Evolutionary conservation across 2,113 vertebrate genomes (phyloP), one percentile per base, ranked within the genome.

Genomic region (Strix uralensis): DNA sequence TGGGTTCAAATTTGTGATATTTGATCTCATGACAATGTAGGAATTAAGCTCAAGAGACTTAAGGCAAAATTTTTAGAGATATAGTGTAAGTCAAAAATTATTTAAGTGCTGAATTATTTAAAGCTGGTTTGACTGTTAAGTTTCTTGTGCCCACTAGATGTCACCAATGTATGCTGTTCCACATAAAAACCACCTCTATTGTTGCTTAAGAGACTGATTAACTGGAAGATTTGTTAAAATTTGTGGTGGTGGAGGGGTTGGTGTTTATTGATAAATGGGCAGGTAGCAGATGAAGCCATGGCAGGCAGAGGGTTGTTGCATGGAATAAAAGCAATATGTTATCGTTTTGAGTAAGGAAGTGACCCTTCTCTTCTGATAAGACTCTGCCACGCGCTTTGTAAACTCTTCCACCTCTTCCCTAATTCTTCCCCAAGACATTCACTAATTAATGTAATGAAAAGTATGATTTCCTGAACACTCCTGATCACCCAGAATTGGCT

Each of bases 171-270:
- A 54, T 30, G 29, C 32, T 18, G 15, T 10, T 9, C 23, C 36
- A 12, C 7, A 2, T 23, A 15, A 29, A 38, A 58, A 34, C 13
- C 9, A 8, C 20, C 7, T 36, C 10, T 10, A 1, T 2, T 3
- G 1, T 4, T 26, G 5, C 42, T 3, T 8, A 5, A 17, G 25
- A 7, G 6, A 0, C 15, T 10, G 27, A 5, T 36, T 0, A 20
- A 2, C 16, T 5, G 49, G 14, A 11, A 2, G 15, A 3, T 29
- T 9, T n/a, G 42, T 23, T 55, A 11, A 30, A 13, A 14, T n/a
- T 3, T 23, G 40, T 49, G 72, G 18, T 27, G 44, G 20, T 49
- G n/a, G 13, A 17, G 16, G 4, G 3, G 8, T 42, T 7, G 34
- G 20, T 15, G 29, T 10, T 46, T 4, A 6, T 17, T 34, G 9